These are phyloP conservation scores for Mylabris sibirica DNA, from an alignment of 2,888 invertebrate species.

Conservation along the genomic window DNA sequence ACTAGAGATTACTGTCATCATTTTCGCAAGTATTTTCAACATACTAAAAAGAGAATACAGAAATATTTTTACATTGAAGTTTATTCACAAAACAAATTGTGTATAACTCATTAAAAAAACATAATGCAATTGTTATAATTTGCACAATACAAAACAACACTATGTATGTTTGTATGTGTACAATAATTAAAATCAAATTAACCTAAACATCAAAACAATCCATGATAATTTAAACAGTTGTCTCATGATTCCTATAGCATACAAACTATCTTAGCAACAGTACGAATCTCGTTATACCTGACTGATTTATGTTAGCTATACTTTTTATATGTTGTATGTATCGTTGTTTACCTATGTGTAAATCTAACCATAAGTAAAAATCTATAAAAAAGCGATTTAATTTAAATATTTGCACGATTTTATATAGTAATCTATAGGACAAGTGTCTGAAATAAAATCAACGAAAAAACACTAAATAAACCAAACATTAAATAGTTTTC, in stretches of 20 bases:
- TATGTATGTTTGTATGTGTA: neutral
- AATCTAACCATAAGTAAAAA: too few relatives aligned
- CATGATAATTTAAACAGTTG: neutral
- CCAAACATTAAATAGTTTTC: neutral
- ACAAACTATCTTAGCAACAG: neutral
- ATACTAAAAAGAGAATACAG: too few relatives aligned
- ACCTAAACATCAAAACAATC: slow-evolving; percentile 5
- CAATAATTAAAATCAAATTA: neutral
- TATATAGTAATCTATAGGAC: too few relatives aligned
- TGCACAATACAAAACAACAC: neutral
- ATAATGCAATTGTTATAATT: neutral
- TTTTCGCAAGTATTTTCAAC: too few relatives aligned
- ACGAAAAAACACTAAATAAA: neutral
- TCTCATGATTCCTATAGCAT: neutral
- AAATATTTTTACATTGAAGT: neutral
- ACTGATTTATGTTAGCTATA: neutral
- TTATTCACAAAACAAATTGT: neutral
- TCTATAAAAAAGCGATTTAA: too few relatives aligned
- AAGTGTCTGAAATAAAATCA: neutral
- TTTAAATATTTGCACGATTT: neutral
- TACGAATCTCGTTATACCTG: neutral
- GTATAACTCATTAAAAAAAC: neutral
- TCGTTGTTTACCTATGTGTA: neutral
- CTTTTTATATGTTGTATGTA: neutral
- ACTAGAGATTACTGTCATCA: too few relatives aligned